These are phyloP conservation scores for Dryocosmus kuriphilus DNA, from an alignment of 2,888 invertebrate genomes.

Conservation along the genomic window DNA sequence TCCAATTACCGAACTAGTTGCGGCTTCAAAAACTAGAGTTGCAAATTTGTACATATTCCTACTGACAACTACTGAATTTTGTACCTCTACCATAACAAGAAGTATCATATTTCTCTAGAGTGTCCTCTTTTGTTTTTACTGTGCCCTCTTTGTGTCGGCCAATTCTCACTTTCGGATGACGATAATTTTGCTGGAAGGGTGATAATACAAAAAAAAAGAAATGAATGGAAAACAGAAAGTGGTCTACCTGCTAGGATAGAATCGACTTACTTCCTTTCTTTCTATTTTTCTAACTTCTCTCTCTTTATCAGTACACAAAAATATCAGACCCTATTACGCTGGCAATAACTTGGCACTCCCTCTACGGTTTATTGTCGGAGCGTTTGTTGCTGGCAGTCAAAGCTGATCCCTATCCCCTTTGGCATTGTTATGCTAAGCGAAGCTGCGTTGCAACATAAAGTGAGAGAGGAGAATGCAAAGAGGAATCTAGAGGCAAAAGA, in stretches of 20 bases:
- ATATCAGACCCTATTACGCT: background rate
- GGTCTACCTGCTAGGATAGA: background rate
- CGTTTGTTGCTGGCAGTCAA: conserved; percentile 49
- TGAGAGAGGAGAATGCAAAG: background rate
- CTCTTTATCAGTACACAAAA: background rate
- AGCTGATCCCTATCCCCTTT: conserved; percentile 50
- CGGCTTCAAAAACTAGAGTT: no score
- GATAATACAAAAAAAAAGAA: background rate
- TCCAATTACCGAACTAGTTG: no score
- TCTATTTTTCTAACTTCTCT: background rate
- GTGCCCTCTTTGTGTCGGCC: conserved; percentile 33
- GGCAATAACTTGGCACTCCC: conserved; percentile 47
- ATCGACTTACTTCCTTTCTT: background rate
- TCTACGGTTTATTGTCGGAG: conserved; percentile 47
- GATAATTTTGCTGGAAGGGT: conserved; percentile 46
- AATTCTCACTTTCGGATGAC: conserved; percentile 48
- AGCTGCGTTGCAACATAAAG: conserved; percentile 2
- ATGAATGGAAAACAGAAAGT: background rate
- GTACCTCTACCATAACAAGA: background rate
- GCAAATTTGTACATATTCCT: background rate
- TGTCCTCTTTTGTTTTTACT: background rate
- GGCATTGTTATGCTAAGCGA: conserved; percentile 44
- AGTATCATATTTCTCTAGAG: background rate
- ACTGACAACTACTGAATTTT: background rate
- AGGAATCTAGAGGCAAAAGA: conserved; percentile 40